Percentiles rank a stretch among this genome's conserved stretches.
Evolutionary conservation across 2,888 invertebrate genomes (phyloP).

Genomic region (Thera britannica): DNA sequence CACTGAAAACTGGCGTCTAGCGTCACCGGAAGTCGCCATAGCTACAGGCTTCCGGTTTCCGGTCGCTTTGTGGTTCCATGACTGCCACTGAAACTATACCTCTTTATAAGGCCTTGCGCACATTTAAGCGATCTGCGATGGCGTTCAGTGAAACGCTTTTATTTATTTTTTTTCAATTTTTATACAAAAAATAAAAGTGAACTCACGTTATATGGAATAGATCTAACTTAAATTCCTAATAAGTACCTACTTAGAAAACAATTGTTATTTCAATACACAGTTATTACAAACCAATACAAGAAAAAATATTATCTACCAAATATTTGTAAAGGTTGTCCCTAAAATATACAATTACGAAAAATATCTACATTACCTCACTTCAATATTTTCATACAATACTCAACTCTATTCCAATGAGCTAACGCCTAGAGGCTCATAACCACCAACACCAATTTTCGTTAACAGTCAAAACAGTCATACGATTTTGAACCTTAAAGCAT

Average conservation of each 20-base stretch:
- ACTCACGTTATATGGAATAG: too few species aligned
- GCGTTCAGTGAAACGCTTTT: too few species aligned
- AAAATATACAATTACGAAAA: slow-evolving; percentile 2
- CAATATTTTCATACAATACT: not conserved
- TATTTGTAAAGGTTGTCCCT: not conserved
- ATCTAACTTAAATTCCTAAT: too few species aligned
- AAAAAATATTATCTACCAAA: not conserved
- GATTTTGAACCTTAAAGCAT: not conserved
- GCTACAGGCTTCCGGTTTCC: too few species aligned
- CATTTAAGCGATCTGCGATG: too few species aligned
- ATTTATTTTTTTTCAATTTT: too few species aligned
- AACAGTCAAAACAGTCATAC: not conserved
- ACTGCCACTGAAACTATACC: too few species aligned
- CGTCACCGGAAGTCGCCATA: not conserved
- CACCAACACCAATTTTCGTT: not conserved
- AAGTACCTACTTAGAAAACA: too few species aligned
- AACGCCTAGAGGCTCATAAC: not conserved
- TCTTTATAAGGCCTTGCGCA: too few species aligned
- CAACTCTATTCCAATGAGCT: not conserved
- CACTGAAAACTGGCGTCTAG: not conserved
- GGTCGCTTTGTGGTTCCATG: too few species aligned
- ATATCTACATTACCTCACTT: not conserved
- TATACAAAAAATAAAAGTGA: too few species aligned
- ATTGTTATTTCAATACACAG: too few species aligned
- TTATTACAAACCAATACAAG: not conserved